Evolutionary conservation across 2,797 vertebrate species (phyloP), one percentile per base, ranked within the genome.

Genomic region (Pelobates cultripes): DNA sequence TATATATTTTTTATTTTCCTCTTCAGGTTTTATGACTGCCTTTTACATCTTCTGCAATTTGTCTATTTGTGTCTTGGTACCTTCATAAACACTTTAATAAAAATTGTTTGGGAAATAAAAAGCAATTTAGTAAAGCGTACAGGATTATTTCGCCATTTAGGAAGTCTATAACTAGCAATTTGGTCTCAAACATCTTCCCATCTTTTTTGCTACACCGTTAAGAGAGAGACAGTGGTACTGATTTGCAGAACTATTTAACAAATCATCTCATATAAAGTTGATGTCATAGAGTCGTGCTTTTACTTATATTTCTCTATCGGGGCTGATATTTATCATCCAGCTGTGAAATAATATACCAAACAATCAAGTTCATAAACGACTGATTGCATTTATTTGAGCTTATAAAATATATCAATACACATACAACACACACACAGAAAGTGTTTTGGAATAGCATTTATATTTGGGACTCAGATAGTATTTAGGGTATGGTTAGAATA

Each of bases 11-110:
- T 8, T 57, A 13, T 14, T 57, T 57, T 15, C 9, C 45, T 41
- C 17, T 28, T 73, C 51, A 43, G 28, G 47, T 55, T 73, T 76
- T 76, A 76, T 66, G 17, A 44, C 45, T 76, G 6, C 15, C 43
- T 45, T 75, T 44, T 44, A 3, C 17, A 4, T 13, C n/a, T 64
- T 6, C 64, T 76, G 3, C 43, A 12, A 68, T 9, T 68, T 42
- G 13, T 43, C 73, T 75, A n/a, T 57, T 64, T 75, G 43, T 67
- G 51, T 63, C 43, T 60, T 64, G 42, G 17, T 45, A 53, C 28
- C n/a, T 67, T 76, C 43, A 53, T 45, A 76, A 67, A 76, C 43
- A 42, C 41, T 75, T 67, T 57, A 47, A 76, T 66, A 75, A 63
- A 60, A 40, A 13, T 43, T 43, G 55, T 60, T 53, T 76, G 63